phyloP scores from a whole-genome alignment of 2,888 invertebrate species.

The Plebejus melissa region DNA sequence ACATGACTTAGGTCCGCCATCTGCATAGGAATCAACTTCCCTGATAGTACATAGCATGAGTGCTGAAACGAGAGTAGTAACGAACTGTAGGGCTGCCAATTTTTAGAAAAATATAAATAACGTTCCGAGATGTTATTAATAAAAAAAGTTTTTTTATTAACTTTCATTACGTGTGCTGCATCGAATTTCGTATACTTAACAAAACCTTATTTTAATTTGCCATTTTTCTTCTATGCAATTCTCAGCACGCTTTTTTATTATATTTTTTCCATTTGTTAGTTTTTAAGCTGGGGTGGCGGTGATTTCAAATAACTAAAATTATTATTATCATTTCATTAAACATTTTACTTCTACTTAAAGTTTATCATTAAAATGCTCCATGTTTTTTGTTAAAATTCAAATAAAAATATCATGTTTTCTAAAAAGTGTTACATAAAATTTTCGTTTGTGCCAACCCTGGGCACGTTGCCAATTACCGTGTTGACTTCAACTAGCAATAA shows the following conservation, averaged over 20 bases:
- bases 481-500: conserved; percentile 16
- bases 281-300: neutral
- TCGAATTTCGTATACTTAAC: neutral
- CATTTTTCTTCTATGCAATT: neutral
- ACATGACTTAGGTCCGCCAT: too few relatives aligned
- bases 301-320: neutral
- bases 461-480: conserved; percentile 17
- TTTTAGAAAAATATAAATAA: neutral
- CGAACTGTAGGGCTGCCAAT: conserved; percentile 8
- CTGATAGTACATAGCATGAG: neutral
- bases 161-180: too few relatives aligned
- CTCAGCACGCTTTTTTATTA: neutral
- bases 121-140: too few relatives aligned
- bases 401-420: neutral
- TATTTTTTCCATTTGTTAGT: neutral
- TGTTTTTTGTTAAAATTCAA: neutral
- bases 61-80: conserved; percentile 18
- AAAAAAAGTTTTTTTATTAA: too few relatives aligned
- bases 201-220: neutral
- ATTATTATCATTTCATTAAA: neutral
- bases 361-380: too few relatives aligned
- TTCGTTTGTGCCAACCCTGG: neutral
- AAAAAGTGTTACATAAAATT: neutral
- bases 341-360: too few relatives aligned
- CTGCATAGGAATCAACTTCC: too few relatives aligned